Evolutionary conservation across 2,113 vertebrate species (phyloP).

Genomic region (Calyptommatus sinebrachiatus): DNA sequence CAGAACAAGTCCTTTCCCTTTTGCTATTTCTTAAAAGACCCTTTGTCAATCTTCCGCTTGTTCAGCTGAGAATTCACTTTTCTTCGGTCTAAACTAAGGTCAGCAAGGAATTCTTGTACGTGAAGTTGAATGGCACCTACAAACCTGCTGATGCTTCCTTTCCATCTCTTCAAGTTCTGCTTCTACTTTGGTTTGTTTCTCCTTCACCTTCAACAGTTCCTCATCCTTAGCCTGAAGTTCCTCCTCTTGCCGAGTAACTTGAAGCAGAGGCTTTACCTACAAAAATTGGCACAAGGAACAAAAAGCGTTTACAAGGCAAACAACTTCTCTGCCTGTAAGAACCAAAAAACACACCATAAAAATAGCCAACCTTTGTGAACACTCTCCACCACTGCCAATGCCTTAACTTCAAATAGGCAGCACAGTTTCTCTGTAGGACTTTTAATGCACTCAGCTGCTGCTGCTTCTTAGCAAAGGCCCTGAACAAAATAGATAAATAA

Average conservation of each 20-base stretch:
- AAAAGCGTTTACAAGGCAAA: background rate
- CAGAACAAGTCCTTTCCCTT: no score
- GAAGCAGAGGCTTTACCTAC: constrained; percentile 97
- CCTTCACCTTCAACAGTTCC: constrained; percentile 94
- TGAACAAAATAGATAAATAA: constrained; percentile 46
- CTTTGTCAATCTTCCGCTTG: no score
- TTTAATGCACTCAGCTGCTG: constrained; percentile 95
- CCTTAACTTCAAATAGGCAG: constrained; percentile 92
- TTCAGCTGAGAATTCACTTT: no score
- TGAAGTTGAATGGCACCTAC: constrained; percentile 25
- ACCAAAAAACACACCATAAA: background rate
- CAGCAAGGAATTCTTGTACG: background rate
- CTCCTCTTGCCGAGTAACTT: constrained; percentile 96
- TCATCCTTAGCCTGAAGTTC: constrained; percentile 97
- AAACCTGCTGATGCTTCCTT: constrained; percentile 94
- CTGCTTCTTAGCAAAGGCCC: constrained; percentile 96
- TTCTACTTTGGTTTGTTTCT: constrained; percentile 93
- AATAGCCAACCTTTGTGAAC: constrained; percentile 87
- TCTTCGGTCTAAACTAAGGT: background rate
- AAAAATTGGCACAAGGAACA: background rate
- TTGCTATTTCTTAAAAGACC: no score
- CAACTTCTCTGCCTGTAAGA: background rate
- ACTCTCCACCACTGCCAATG: constrained; percentile 99
- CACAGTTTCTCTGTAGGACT: constrained; percentile 96
- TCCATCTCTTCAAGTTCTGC: constrained; percentile 94